Conservation (phyloP, 2,113 vertebrate species). For the Embiotoca jacksoni region DNA sequence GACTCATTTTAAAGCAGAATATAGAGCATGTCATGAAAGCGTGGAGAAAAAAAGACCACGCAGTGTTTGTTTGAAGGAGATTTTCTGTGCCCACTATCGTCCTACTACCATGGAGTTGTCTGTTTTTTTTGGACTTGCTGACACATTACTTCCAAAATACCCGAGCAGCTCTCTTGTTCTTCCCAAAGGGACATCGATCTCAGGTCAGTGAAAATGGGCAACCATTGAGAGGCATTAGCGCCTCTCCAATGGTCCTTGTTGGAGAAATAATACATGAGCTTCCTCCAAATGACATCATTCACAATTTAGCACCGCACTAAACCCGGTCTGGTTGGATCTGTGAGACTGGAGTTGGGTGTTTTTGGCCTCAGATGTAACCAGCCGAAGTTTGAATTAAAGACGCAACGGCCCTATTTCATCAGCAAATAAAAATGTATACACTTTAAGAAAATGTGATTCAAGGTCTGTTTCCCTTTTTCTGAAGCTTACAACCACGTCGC, state of each 20-base stretch:
- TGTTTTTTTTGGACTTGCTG: conserved; percentile 10
- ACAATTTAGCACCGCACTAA: conserved; percentile 1
- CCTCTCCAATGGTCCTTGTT: conserved; percentile 22
- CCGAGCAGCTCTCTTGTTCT: conserved; percentile 1
- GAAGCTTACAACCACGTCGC: neutral
- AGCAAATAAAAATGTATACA: neutral
- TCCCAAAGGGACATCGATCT: conserved; percentile 41
- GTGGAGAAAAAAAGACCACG: conserved; percentile 12
- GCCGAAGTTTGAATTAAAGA: neutral
- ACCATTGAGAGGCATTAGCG: conserved; percentile 27
- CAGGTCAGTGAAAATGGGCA: conserved; percentile 44
- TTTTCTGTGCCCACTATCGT: conserved; percentile 25
- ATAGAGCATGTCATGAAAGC: conserved; percentile 13
- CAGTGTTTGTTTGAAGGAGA: conserved; percentile 18
- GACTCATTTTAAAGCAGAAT: conserved; percentile 35
- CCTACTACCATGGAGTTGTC: neutral
- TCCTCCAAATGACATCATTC: conserved; percentile 22
- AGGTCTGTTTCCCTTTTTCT: neutral
- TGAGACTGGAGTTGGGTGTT: neutral
- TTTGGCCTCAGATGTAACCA: neutral
- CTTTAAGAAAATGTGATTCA: neutral
- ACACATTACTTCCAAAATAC: conserved; percentile 33
- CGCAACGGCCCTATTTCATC: neutral
- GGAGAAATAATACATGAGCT: conserved; percentile 42
- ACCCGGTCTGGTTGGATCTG: neutral